Evolutionary conservation across 2,888 invertebrate genomes (phyloP).

Genomic region (Cephonodes hylas): DNA sequence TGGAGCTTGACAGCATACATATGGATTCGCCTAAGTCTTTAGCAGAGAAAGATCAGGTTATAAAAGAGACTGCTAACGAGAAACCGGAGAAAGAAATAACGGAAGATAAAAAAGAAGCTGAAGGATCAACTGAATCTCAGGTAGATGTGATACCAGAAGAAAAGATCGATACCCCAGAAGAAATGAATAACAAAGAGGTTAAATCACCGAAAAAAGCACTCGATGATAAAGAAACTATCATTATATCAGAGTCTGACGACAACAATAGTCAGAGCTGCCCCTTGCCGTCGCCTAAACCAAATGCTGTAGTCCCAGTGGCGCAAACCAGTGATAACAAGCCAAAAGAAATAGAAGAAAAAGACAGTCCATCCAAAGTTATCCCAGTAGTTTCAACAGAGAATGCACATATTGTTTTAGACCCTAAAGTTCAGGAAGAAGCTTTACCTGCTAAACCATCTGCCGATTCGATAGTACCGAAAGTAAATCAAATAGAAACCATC

Average conservation of each 20-base stretch:
- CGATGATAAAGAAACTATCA: slow-evolving; percentile 73
- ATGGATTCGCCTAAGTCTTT: slow-evolving; percentile 74
- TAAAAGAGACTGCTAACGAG: slow-evolving; percentile 55
- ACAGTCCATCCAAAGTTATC: slow-evolving; percentile 68
- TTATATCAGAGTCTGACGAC: slow-evolving; percentile 75
- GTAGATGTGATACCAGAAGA: slow-evolving; percentile 35
- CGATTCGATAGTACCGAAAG: slow-evolving; percentile 60
- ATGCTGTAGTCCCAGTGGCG: slow-evolving; percentile 47
- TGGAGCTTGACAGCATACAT: slow-evolving; percentile 75
- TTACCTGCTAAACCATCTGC: slow-evolving; percentile 47
- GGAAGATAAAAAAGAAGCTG: slow-evolving; percentile 33
- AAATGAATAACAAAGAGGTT: slow-evolving; percentile 53
- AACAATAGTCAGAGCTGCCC: slow-evolving; percentile 77
- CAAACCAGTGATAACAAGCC: slow-evolving; percentile 57
- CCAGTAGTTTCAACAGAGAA: slow-evolving; percentile 70
- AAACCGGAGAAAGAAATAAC: slow-evolving; percentile 43
- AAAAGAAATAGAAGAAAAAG: slow-evolving; percentile 62
- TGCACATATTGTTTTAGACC: slow-evolving; percentile 67
- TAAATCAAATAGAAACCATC: slow-evolving; percentile 67
- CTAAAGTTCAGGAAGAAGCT: slow-evolving; percentile 60
- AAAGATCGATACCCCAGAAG: slow-evolving; percentile 43
- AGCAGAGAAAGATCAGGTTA: slow-evolving; percentile 64
- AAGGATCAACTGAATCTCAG: slow-evolving; percentile 37
- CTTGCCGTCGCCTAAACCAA: slow-evolving; percentile 68
- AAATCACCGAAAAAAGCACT: slow-evolving; percentile 53